These are phyloP conservation scores for Progne subis DNA, from an alignment of 2,113 vertebrate species.

Conservation along the genomic window DNA sequence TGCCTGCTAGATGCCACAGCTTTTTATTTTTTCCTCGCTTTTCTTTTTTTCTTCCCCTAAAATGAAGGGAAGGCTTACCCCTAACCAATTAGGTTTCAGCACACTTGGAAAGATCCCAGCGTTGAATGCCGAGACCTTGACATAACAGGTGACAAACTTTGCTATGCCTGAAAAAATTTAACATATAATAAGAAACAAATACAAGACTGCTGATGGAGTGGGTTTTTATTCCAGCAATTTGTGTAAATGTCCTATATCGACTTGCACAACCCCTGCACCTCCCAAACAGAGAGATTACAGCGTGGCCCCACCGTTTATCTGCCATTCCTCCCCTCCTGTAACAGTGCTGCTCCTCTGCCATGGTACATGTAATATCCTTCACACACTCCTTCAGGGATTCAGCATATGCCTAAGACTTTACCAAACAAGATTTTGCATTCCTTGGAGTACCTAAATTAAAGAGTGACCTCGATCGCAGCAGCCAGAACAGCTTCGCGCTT, in stretches of 20 bases:
- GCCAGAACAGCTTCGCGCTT: neutral
- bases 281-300: neutral
- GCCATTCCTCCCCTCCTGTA: neutral
- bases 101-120: constrained; percentile 39
- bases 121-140: constrained; percentile 32
- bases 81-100: constrained; percentile 3
- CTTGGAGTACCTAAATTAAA: constrained; percentile 11
- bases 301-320: neutral
- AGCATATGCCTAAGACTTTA: neutral
- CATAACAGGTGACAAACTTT: constrained; percentile 38
- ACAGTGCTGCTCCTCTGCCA: neutral
- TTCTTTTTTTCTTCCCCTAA: neutral
- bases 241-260: neutral
- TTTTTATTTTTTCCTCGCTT: neutral
- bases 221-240: constrained; percentile 36
- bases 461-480: neutral
- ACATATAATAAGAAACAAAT: constrained; percentile 53
- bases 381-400: neutral
- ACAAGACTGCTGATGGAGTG: constrained; percentile 53
- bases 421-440: neutral
- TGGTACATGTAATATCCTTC: neutral
- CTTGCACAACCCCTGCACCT: neutral
- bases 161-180: constrained; percentile 44
- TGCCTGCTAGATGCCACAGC: constrained; percentile 9
- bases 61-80: neutral